These are phyloP conservation scores for Venusia cambrica DNA, from an alignment of 2,888 invertebrate genomes.

Conservation along the genomic window DNA sequence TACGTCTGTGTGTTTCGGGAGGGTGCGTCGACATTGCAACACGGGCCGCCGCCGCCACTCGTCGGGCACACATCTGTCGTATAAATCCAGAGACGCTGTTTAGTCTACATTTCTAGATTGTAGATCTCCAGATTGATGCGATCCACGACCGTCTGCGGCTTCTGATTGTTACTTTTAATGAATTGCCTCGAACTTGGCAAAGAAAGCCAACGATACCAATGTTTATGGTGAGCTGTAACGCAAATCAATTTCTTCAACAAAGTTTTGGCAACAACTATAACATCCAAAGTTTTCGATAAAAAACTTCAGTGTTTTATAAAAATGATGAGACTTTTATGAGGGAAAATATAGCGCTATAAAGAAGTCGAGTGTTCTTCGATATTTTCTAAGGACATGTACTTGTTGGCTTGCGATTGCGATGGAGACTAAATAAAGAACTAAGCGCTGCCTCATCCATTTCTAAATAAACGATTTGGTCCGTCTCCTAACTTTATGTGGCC, in stretches of 20 bases:
- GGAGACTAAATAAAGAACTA: conserved; percentile 56
- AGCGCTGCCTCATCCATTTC: conserved; percentile 58
- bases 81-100: conserved; percentile 51
- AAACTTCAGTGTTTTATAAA: conserved; percentile 21
- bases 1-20: conserved; percentile 20
- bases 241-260: conserved; percentile 19
- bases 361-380: no score
- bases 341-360: conserved; percentile 54
- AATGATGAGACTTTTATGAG: conserved; percentile 36
- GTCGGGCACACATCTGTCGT: conserved; percentile 43
- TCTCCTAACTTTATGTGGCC: conserved; percentile 46
- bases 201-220: conserved; percentile 4
- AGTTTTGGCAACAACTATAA: conserved; percentile 16
- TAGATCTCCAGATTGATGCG: conserved; percentile 43
- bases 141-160: conserved; percentile 25
- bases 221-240: conserved; percentile 8
- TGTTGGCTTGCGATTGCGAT: conserved; percentile 40
- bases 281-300: conserved; percentile 14
- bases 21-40: conserved; percentile 63
- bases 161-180: conserved; percentile 21
- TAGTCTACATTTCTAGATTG: conserved; percentile 45
- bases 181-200: conserved; percentile 6
- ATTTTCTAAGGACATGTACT: no score
- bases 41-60: conserved; percentile 38
- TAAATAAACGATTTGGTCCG: conserved; percentile 54